Evolutionary conservation across 1,140 invertebrate genomes (phyloP), one percentile per base, ranked within the genome.

Genomic region (Musca vetustissima): DNA sequence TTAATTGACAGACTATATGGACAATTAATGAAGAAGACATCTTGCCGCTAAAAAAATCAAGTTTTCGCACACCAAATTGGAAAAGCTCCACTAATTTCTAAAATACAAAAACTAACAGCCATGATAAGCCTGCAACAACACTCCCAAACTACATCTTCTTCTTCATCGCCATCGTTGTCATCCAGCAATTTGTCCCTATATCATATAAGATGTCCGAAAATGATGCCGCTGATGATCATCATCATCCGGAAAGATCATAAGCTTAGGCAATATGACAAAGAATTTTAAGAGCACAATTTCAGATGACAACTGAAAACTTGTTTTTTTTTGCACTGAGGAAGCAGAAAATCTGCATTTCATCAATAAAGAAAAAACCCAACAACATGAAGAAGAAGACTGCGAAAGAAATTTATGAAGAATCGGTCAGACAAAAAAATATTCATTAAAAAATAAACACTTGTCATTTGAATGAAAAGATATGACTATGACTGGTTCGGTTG

Each of bases 401-500:
- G 15, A 19, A 49, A n/a, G 48, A 21, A 19, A 52, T 6, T 19
- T 9, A 52, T 19, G 49, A 21, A 52, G n/a, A 52, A 52, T 19
- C 6, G 17, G 25, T n/a, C 25, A 32, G 24, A 22, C 24, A 32
- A 43, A 61, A 61, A 21, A 28, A 36, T 36, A 61, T 61, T 61
- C 57, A 61, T 61, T 36, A 36, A 61, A 61, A 61, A 61, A 36
- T 61, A 61, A 61, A 61, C 57, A 61, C 57, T 61, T 61, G 57
- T 61, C 57, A 61, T 61, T 61, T 61, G 36, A 57, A 57, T 43
- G 36, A 43, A 43, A 43, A 43, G 36, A 43, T 43, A 43, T 43
- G 36, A 4, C 36, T 43, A n/a, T n/a, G 36, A 13, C 11, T 11
- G 36, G 36, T 43, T n/a, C n/a, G n/a, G n/a, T n/a, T 32, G 28